Percentiles rank a stretch among this genome's conserved stretches.
phyloP scores from a whole-genome alignment of 2,888 invertebrate species.

The Digitonthophagus gazella region DNA sequence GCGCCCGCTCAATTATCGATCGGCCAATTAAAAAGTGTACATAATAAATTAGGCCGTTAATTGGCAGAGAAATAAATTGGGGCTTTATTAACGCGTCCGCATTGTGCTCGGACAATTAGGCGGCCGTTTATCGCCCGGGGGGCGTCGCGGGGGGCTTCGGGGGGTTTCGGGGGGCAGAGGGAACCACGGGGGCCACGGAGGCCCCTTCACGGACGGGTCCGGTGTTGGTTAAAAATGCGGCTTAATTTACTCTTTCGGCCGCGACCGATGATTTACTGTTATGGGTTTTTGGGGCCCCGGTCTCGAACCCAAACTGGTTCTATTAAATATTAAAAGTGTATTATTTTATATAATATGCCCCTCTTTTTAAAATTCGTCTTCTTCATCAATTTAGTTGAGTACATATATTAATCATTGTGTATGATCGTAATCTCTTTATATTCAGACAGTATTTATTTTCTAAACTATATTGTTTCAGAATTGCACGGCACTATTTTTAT shows the following conservation, averaged over 20 bases:
- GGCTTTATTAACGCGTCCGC: slow-evolving; percentile 41
- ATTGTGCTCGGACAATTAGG: neutral
- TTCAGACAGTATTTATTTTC: no score
- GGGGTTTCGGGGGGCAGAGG: neutral
- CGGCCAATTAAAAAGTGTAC: slow-evolving; percentile 9
- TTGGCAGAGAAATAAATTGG: slow-evolving; percentile 48
- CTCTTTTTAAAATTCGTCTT: no score
- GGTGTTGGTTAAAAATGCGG: neutral
- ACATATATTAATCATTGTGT: no score
- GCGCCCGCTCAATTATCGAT: neutral
- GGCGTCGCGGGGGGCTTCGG: neutral
- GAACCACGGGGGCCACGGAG: neutral
- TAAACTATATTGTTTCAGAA: no score
- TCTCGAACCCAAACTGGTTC: no score
- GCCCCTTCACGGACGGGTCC: neutral
- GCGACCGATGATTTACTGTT: neutral
- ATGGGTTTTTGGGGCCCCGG: neutral
- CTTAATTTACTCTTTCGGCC: neutral
- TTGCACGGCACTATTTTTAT: no score
- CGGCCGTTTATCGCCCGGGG: neutral
- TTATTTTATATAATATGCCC: no score
- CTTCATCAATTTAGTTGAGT: no score
- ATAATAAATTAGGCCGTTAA: slow-evolving; percentile 39
- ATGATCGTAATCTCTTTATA: no score
- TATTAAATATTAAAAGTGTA: slow-evolving; percentile 49